Conservation (phyloP, 2,113 vertebrate genomes). For the Bettongia penicillata region DNA sequence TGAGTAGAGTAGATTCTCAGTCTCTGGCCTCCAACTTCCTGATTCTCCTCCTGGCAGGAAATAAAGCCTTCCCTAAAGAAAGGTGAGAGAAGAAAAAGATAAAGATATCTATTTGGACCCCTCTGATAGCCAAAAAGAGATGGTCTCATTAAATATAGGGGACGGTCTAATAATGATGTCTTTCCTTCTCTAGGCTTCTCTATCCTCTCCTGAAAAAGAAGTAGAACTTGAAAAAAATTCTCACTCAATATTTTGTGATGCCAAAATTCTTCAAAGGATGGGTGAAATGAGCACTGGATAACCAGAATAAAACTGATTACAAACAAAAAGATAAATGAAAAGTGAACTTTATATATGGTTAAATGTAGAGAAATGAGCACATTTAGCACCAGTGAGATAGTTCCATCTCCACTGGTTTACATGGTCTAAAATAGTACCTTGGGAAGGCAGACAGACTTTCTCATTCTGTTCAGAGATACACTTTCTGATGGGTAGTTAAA, state of each 20-base stretch:
- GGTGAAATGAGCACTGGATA: neutral
- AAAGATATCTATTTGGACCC: neutral
- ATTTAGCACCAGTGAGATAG: neutral
- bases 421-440: neutral
- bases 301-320: neutral
- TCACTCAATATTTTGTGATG: neutral
- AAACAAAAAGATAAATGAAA: neutral
- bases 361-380: neutral
- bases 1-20: neutral
- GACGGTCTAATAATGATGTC: neutral
- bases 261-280: neutral
- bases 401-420: neutral
- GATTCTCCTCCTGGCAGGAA: neutral
- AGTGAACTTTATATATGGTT: neutral
- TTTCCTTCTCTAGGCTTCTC: neutral
- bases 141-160: neutral
- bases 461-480: constrained; percentile 69
- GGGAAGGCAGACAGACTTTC: constrained; percentile 53
- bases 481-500: constrained; percentile 79
- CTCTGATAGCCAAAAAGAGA: neutral
- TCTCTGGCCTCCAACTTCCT: neutral
- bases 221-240: neutral
- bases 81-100: neutral
- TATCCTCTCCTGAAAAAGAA: neutral
- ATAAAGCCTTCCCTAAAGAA: neutral